A percentile compares a stretch with the other conserved stretches of the same genome.
Conservation (phyloP, 2,797 vertebrate genomes). For the Sebastes elongatus region DNA sequence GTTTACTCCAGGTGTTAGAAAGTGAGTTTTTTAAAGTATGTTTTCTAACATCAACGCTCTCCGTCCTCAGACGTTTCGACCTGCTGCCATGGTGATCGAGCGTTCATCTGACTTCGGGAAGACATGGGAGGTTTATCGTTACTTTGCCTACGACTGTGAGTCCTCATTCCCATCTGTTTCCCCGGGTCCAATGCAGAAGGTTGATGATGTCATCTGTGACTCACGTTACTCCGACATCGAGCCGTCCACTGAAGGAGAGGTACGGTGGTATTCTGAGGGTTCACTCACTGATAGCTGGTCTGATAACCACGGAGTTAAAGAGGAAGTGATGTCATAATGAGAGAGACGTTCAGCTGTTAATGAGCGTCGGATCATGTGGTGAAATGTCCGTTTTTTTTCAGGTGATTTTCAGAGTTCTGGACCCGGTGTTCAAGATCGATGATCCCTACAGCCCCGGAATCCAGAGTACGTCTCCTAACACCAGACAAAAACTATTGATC, state of each 20-base stretch:
- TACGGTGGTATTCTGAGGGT: slow-evolving; percentile 44
- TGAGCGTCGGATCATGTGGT: neutral
- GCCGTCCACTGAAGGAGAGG: slow-evolving; percentile 97
- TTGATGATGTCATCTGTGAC: slow-evolving; percentile 96
- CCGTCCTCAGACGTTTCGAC: slow-evolving; percentile 89
- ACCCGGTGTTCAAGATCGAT: slow-evolving; percentile 93
- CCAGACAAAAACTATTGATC: neutral
- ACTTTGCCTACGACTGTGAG: slow-evolving; percentile 97
- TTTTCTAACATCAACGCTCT: neutral
- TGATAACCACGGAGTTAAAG: neutral
- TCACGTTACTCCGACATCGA: slow-evolving; percentile 97
- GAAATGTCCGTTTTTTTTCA: slow-evolving; percentile 44
- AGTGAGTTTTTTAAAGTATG: neutral
- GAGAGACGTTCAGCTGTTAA: neutral
- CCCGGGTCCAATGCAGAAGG: slow-evolving; percentile 92
- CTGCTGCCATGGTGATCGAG: slow-evolving; percentile 95
- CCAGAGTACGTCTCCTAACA: slow-evolving; percentile 83
- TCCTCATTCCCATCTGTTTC: slow-evolving; percentile 88
- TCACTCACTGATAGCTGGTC: neutral
- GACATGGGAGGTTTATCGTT: slow-evolving; percentile 94
- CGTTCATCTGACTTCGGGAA: slow-evolving; percentile 93
- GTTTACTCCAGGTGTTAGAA: too few relatives aligned
- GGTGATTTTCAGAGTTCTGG: slow-evolving; percentile 96
- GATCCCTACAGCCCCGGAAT: slow-evolving; percentile 96
- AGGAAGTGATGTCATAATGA: neutral